phyloP scores from a whole-genome alignment of 1,140 invertebrate species.

The Cyphomyrmex costatus region DNA sequence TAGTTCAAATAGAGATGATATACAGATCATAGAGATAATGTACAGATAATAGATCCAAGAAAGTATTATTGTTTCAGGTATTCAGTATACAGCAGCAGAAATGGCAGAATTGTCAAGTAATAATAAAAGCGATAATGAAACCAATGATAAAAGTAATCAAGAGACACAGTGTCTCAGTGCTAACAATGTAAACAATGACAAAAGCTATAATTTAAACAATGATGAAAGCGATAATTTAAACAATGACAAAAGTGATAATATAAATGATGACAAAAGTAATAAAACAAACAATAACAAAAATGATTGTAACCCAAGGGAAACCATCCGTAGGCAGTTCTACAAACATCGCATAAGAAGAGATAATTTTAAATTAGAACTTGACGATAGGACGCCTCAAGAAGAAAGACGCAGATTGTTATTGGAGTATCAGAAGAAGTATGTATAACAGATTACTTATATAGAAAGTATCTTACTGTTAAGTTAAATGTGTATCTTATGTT shows the following conservation, averaged over 20 bases:
- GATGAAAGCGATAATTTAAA: background rate
- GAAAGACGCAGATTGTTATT: conserved; percentile 80
- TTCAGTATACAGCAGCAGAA: background rate
- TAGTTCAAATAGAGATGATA: background rate
- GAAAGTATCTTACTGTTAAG: background rate
- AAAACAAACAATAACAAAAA: background rate
- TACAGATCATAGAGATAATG: no score
- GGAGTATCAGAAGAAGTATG: conserved; percentile 82
- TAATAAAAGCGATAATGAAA: background rate
- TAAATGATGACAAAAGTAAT: background rate
- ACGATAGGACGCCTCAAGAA: conserved; percentile 81
- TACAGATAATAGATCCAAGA: background rate
- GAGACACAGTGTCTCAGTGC: no score
- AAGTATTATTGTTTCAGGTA: background rate
- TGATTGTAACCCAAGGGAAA: conserved; percentile 36
- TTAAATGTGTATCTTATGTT: conserved; percentile 5
- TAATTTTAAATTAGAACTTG: conserved; percentile 81
- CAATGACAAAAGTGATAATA: conserved; percentile 25
- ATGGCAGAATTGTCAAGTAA: background rate
- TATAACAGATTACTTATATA: conserved; percentile 8
- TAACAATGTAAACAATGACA: background rate
- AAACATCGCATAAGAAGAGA: conserved; percentile 83
- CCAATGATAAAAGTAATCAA: no score
- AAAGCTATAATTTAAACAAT: background rate
- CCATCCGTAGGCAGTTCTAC: conserved; percentile 75